A percentile compares a stretch with the other conserved stretches of the same genome.
Evolutionary conservation across 2,797 vertebrate species (phyloP).

Genomic region (Sarcophilus harrisii): DNA sequence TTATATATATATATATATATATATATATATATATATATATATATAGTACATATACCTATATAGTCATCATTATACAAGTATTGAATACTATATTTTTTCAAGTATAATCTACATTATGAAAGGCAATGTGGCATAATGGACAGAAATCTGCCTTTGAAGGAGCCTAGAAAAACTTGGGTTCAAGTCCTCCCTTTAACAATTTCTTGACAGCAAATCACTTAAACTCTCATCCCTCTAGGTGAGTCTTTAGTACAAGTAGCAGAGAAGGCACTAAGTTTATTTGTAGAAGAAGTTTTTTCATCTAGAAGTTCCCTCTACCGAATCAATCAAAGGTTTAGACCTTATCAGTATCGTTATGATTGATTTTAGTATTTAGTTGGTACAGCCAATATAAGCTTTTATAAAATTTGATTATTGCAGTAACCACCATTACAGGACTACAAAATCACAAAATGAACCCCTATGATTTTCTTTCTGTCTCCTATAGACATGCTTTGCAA

Average conservation of each 20-base stretch:
- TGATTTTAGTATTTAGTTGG: neutral
- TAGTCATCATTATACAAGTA: neutral
- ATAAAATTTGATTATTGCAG: neutral
- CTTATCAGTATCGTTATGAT: neutral
- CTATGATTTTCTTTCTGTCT: neutral
- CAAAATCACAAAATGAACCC: neutral
- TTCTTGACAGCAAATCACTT: neutral
- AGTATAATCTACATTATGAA: neutral
- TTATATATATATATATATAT: neutral
- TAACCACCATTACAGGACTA: neutral
- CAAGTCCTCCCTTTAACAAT: neutral
- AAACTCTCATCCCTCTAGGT: neutral
- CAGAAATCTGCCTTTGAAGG: neutral
- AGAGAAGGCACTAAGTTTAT: neutral
- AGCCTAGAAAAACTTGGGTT: neutral
- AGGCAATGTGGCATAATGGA: neutral
- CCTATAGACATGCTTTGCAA: conserved; percentile 91
- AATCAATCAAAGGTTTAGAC: neutral
- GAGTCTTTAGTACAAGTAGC: neutral
- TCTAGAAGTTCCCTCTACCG: neutral
- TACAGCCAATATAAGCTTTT: neutral
- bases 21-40: too few species aligned
- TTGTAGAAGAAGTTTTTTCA: neutral
- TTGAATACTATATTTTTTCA: neutral
- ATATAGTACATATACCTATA: too few species aligned